Evolutionary conservation across 2,888 invertebrate species (phyloP).

Genomic region (Lasioglossum malachurum): DNA sequence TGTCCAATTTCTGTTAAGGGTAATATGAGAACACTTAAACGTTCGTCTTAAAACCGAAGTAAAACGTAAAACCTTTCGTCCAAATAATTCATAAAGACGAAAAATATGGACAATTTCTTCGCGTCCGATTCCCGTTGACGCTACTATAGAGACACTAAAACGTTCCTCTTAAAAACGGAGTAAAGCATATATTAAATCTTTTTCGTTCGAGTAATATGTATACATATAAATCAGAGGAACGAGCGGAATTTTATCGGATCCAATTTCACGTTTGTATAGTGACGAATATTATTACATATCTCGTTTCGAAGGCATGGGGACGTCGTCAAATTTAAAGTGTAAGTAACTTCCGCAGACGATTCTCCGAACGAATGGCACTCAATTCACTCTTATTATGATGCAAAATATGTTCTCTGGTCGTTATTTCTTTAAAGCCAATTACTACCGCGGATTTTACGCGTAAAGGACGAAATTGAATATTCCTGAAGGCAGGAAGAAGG

Average conservation of each 20-base stretch:
- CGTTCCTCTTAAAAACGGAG: not conserved
- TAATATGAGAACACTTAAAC: not conserved
- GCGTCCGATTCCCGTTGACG: not conserved
- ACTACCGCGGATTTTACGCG: not conserved
- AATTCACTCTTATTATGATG: not conserved
- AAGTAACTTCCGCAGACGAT: not conserved
- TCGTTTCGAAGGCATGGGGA: not conserved
- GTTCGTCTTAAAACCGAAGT: not conserved
- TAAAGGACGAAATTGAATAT: not conserved
- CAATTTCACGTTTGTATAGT: not conserved
- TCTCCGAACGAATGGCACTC: not conserved
- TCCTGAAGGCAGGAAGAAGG: not conserved
- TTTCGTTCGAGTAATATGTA: not conserved
- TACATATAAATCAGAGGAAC: not conserved
- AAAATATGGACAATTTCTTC: not conserved
- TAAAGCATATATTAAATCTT: not conserved
- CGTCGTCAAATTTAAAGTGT: not conserved
- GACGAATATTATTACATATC: not conserved
- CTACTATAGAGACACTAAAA: not conserved
- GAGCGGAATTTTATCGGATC: not conserved
- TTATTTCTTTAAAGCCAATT: not conserved
- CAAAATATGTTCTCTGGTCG: not conserved
- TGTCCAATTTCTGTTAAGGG: not conserved
- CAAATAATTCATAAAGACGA: not conserved
- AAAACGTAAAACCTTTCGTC: not conserved